Evolutionary conservation across 1,140 invertebrate genomes (phyloP).

Genomic region (Drosophila eugracilis): DNA sequence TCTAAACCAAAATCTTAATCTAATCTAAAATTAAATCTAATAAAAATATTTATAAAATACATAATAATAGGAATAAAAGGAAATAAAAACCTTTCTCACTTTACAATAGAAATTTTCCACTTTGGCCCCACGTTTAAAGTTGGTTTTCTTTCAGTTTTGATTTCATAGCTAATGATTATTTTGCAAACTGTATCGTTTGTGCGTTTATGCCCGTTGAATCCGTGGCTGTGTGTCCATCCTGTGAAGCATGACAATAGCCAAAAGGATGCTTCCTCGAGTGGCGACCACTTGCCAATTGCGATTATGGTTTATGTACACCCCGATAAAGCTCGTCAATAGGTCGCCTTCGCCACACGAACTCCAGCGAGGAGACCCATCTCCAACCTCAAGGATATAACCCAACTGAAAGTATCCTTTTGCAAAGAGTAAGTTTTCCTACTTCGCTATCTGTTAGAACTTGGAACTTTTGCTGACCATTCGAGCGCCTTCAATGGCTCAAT

Average conservation of each 20-base stretch:
- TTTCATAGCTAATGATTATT: no score
- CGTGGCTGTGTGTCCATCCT: slow-evolving; percentile 50
- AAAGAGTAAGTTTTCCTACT: slow-evolving; percentile 71
- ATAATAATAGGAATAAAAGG: no score
- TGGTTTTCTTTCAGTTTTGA: no score
- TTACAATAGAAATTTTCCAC: no score
- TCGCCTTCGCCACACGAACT: slow-evolving; percentile 47
- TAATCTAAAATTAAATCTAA: no score
- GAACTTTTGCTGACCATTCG: slow-evolving; percentile 73
- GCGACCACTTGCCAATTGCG: slow-evolving; percentile 82
- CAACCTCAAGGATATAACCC: slow-evolving; percentile 21
- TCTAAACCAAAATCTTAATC: no score
- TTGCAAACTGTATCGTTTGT: slow-evolving; percentile 2
- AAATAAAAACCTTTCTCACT: no score
- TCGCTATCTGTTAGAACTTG: slow-evolving; percentile 57
- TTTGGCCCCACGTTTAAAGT: no score
- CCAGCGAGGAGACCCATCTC: slow-evolving; percentile 5
- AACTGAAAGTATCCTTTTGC: slow-evolving; percentile 31
- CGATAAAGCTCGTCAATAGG: slow-evolving; percentile 83
- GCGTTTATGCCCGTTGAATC: slow-evolving; percentile 20
- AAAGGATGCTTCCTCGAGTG: slow-evolving; percentile 65
- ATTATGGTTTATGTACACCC: slow-evolving; percentile 79
- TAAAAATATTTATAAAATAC: no score
- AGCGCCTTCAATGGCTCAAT: slow-evolving; percentile 80
- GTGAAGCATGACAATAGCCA: slow-evolving; percentile 76